These are phyloP conservation scores for Melozone crissalis DNA, from an alignment of 2,113 vertebrate species.

Conservation along the genomic window DNA sequence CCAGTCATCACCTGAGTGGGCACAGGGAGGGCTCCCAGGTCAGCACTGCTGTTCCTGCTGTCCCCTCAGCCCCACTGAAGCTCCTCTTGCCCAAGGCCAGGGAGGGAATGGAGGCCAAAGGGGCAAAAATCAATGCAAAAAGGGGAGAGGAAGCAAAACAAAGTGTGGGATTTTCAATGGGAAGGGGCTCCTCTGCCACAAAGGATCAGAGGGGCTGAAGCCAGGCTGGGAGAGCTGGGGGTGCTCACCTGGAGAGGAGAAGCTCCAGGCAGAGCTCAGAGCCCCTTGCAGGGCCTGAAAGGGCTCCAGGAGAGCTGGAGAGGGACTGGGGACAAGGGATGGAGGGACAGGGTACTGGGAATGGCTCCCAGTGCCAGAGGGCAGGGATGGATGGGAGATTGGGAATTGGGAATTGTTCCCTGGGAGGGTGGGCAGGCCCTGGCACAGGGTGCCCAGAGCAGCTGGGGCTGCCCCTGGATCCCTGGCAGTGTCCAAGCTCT, in stretches of 20 bases:
- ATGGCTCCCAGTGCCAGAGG: no score
- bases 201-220: neutral
- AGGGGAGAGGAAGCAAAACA: neutral
- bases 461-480: no score
- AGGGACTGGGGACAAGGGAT: neutral
- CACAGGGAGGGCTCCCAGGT: neutral
- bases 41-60: neutral
- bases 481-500: no score
- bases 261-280: neutral
- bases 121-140: neutral
- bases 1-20: neutral
- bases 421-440: no score
- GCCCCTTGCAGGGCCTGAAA: accelerated
- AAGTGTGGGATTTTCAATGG: accelerated
- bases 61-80: neutral
- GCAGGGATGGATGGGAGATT: no score
- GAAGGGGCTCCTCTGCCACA: neutral
- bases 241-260: neutral
- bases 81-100: neutral
- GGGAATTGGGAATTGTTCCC: no score
- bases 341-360: neutral
- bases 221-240: neutral
- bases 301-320: neutral
- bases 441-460: no score
- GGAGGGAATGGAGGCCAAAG: neutral